Base-by-base conservation (phyloP, 2,113 vertebrate genomes). In the Spea bombifrons region DNA sequence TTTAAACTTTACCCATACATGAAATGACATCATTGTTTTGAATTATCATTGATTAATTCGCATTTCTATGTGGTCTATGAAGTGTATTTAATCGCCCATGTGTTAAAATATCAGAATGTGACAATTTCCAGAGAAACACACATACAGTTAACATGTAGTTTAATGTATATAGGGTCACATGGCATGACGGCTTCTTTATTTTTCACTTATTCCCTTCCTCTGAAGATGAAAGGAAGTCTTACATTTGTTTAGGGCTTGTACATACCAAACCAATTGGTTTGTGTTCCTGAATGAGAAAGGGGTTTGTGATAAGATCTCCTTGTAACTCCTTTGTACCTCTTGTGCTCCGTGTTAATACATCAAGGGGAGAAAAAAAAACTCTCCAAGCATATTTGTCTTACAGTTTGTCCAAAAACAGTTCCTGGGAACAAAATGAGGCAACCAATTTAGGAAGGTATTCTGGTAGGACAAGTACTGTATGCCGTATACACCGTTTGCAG, bases 321-420 rank as follows among this genome's bases (percentile, higher is more conserved):
- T 89, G 89, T 88, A 78, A 86, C 79, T 88, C 88, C 84, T 91
- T 92, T 93, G 88, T 91, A 86, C 86, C 85, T 85, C 88, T 85
- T 90, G 87, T 89, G 86, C 87, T 90, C 86, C 84, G 88, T 91
- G 89, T 92, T 92, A 90, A 94, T 90, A 92, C 91, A 89, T 93
- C 90, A 90, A 73, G 87, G 83, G 84, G 87, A 84, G 91, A 91
- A 90, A 83, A 88, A 88, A 83, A 87, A 81, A 89, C 88, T 91
- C 88, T 93, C 90, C 92, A 91, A 88, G 86, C 85, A 85, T 83
- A 91, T 91, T 91, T 92, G 90, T 88, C 89, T 86, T 90, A 88
- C 89, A 92, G 89, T 91, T 92, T 86, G 77, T 89, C 87, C 88
- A 86, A 88, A 89, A 89, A 90, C 82, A 91, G 90, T 90, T 94